Evolutionary conservation across 1,140 invertebrate species (phyloP).

Genomic region (Lepidotrigona ventralis): DNA sequence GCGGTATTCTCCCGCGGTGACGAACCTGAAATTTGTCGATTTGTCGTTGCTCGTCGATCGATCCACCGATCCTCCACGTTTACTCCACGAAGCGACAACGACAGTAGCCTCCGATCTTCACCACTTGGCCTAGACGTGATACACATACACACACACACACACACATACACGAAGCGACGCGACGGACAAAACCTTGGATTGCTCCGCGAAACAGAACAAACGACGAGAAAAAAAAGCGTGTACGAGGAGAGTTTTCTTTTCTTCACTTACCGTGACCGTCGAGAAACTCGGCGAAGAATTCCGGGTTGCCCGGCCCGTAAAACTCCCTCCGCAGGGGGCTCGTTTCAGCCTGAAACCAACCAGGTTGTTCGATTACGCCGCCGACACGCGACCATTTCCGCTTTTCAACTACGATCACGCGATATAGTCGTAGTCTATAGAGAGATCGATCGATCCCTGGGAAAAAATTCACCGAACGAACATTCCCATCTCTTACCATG

Average conservation of each 20-base stretch:
- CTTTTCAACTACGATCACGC: neutral
- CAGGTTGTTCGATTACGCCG: neutral
- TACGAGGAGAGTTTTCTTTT: neutral
- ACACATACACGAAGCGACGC: too few relatives aligned
- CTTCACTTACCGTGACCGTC: constrained; percentile 60
- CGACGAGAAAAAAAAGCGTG: too few relatives aligned
- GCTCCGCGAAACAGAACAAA: too few relatives aligned
- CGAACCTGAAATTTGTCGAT: neutral
- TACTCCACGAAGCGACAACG: neutral
- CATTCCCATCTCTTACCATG: neutral
- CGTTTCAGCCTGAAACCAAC: constrained; percentile 37
- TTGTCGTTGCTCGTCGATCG: neutral
- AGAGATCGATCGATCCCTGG: neutral
- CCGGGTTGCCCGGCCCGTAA: constrained; percentile 29
- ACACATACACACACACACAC: too few relatives aligned
- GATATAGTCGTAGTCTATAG: neutral
- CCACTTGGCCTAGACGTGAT: too few relatives aligned
- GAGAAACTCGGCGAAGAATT: constrained; percentile 45
- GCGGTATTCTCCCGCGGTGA: neutral
- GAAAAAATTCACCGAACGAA: neutral
- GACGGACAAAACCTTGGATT: too few relatives aligned
- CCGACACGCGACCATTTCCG: neutral
- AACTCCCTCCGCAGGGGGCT: constrained; percentile 33
- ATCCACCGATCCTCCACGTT: neutral
- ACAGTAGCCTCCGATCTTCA: neutral